Evolutionary conservation across 1,140 invertebrate species (phyloP), one percentile per base, ranked within the genome.

Genomic region (Agrypnia vestita): DNA sequence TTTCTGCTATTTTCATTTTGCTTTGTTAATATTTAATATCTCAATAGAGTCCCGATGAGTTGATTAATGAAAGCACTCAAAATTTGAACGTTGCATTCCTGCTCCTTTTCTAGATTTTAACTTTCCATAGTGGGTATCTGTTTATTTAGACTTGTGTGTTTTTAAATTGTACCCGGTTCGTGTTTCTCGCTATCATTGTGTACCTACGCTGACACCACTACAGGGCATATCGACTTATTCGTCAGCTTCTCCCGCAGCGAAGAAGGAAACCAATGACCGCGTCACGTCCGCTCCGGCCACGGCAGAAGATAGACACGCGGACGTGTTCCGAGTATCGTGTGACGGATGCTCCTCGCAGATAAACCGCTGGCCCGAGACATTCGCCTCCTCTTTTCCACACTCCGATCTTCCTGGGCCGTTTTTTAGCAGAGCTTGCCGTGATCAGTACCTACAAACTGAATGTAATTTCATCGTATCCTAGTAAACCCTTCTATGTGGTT

Each of bases 401-500:
- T 35, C 25, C 1, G 25, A n/a, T n/a, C n/a, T n/a, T n/a, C n/a
- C n/a, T n/a, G n/a, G n/a, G n/a, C n/a, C n/a, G n/a, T n/a, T n/a
- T n/a, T n/a, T n/a, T n/a, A n/a, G n/a, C n/a, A n/a, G n/a, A n/a
- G n/a, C n/a, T n/a, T n/a, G n/a, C n/a, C n/a, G 49, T 51, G n/a
- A 10, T n/a, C n/a, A 51, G 11, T 59, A 17, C 17, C 17, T 62
- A 62, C 59, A 4, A 62, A 11, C 17, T 62, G 59, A 21, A 3
- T 47, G 64, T n/a, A 69, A 69, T 69, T 69, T 44, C 64, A 69
- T 69, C 64, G 35, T 49, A 15, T 17, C 43, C 46, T 71, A 43
- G 67, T 47, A 47, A 71, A 43, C 25, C 35, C 61, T n/a, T 44
- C 35, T 0, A 12, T 9, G 3, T 51, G 8, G n/a, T 51, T 3